Evolutionary conservation across 2,888 invertebrate genomes (phyloP).

Genomic region (Trachelus tabidus): DNA sequence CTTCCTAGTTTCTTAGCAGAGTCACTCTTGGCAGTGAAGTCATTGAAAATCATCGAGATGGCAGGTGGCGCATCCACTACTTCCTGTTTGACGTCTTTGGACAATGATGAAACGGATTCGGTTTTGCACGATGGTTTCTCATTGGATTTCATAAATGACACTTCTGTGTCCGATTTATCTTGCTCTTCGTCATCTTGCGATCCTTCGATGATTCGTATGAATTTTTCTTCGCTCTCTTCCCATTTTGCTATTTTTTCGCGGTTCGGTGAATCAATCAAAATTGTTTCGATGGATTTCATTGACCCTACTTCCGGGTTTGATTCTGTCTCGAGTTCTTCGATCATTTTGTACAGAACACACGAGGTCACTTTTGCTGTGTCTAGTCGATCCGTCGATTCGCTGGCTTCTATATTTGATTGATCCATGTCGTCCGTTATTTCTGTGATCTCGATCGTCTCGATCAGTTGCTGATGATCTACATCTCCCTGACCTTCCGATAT

Average conservation of each 20-base stretch:
- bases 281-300: conserved; percentile 16
- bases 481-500: conserved; percentile 46
- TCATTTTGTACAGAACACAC: conserved; percentile 39
- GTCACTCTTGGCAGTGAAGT: neutral
- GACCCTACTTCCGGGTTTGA: conserved; percentile 19
- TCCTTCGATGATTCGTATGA: conserved; percentile 40
- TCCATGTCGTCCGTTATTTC: neutral
- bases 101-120: neutral
- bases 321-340: conserved; percentile 39
- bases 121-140: neutral
- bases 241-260: conserved; percentile 26
- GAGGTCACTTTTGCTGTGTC: conserved; percentile 30
- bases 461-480: conserved; percentile 16
- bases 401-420: conserved; percentile 16
- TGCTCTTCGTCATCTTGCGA: conserved; percentile 9
- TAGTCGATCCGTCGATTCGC: neutral
- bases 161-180: conserved; percentile 2
- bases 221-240: conserved; percentile 45
- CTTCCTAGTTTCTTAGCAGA: neutral
- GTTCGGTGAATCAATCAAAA: neutral
- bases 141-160: neutral
- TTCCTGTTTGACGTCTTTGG: neutral
- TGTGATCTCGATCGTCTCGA: neutral
- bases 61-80: neutral
- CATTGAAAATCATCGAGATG: neutral